phyloP scores from a whole-genome alignment of 2,797 vertebrate genomes.

The Microchirus variegatus region DNA sequence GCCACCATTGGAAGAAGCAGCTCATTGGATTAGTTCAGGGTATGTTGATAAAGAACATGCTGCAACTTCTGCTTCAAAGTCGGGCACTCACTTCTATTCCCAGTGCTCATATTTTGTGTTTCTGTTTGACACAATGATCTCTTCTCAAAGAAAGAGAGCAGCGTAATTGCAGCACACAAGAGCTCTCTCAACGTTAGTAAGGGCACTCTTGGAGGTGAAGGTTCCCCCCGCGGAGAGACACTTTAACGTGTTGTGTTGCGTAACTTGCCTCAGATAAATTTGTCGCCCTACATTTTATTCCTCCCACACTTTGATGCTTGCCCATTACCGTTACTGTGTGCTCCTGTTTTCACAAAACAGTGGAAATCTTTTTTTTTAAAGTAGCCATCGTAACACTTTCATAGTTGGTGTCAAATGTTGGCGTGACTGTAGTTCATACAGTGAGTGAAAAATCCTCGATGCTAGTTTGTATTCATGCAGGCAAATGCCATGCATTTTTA shows the following conservation, averaged over 20 bases:
- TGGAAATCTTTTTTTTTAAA: too few species aligned
- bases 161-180: background rate
- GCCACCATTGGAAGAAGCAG: too few species aligned
- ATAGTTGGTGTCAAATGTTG: too few species aligned
- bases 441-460: background rate
- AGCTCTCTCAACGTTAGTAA: background rate
- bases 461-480: background rate
- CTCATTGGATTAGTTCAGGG: too few species aligned
- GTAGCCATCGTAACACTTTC: too few species aligned
- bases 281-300: slow-evolving; percentile 39
- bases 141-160: background rate
- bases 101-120: background rate
- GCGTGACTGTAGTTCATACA: too few species aligned
- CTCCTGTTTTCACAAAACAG: too few species aligned
- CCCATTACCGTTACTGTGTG: background rate
- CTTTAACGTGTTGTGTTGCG: slow-evolving; percentile 25
- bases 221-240: background rate
- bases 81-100: background rate
- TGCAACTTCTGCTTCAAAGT: background rate
- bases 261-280: slow-evolving; percentile 31
- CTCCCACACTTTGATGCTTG: slow-evolving; percentile 2
- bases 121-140: slow-evolving; percentile 1
- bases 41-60: too few species aligned
- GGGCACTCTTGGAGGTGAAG: slow-evolving; percentile 8
- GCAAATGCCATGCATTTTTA: slow-evolving; percentile 5